Evolutionary conservation across 23 tunicate genomes (phyloP).

Genomic region (Ciona savignyi): DNA sequence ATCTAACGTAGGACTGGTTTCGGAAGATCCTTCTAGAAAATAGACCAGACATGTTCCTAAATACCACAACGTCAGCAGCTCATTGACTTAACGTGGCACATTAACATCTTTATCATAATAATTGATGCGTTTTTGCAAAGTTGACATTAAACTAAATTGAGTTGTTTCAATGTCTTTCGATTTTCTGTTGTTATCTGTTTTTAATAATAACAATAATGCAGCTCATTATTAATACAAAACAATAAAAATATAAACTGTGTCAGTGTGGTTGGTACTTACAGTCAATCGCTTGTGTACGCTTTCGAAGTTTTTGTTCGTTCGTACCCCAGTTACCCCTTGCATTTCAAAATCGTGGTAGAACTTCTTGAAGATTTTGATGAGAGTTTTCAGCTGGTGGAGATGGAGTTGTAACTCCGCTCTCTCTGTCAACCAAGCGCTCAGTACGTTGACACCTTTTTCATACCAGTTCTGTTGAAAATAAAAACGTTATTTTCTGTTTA

Average conservation of each 20-base stretch:
- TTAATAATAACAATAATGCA: neutral
- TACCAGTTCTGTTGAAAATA: slow-evolving; percentile 72
- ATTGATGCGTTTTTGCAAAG: too few species aligned
- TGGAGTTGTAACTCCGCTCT: slow-evolving; percentile 72
- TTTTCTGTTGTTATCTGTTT: neutral
- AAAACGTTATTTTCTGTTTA: too few species aligned
- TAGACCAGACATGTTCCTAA: too few species aligned
- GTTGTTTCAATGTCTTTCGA: neutral
- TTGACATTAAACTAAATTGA: too few species aligned
- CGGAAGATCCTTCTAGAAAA: too few species aligned
- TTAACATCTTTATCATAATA: too few species aligned
- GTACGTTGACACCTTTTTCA: slow-evolving; percentile 19
- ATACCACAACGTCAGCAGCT: too few species aligned
- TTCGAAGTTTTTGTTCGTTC: slow-evolving; percentile 25
- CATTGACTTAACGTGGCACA: too few species aligned
- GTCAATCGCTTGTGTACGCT: slow-evolving; percentile 72
- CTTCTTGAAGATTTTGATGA: slow-evolving; percentile 85
- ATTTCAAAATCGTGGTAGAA: slow-evolving; percentile 81
- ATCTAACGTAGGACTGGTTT: too few species aligned
- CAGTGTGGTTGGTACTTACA: too few species aligned
- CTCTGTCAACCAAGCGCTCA: slow-evolving; percentile 64
- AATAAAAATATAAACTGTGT: neutral
- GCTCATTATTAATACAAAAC: neutral
- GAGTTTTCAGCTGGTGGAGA: slow-evolving; percentile 82
- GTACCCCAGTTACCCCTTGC: slow-evolving; percentile 71